phyloP scores from a whole-genome alignment of 2,797 vertebrate genomes.

The Odontamblyopus rebecca region DNA sequence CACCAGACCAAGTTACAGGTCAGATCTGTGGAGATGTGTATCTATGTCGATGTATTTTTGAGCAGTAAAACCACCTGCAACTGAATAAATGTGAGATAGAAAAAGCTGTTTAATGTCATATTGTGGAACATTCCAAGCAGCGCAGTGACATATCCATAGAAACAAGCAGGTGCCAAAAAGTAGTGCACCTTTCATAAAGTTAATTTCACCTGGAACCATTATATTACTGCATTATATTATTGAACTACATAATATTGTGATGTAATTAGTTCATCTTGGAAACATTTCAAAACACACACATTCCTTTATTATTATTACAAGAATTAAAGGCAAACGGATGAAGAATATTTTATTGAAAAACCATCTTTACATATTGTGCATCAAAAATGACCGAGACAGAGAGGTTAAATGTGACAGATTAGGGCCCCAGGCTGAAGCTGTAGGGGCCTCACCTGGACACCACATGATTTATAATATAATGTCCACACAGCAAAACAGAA shows the following conservation, averaged over 20 bases:
- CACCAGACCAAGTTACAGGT: too few species aligned
- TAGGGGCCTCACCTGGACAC: slow-evolving; percentile 55
- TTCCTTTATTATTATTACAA: not conserved
- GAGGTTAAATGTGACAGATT: slow-evolving; percentile 40
- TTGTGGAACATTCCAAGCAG: not conserved
- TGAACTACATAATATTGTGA: not conserved
- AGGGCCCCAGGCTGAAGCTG: slow-evolving; percentile 26
- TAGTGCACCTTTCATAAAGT: too few species aligned
- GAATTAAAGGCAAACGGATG: slow-evolving; percentile 5
- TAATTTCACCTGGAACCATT: not conserved
- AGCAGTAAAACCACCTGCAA: too few species aligned
- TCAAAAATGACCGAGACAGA: slow-evolving; percentile 31
- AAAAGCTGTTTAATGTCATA: too few species aligned
- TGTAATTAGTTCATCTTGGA: too few species aligned
- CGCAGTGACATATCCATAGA: too few species aligned
- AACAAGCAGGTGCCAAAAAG: too few species aligned
- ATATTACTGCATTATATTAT: not conserved
- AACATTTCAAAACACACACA: not conserved
- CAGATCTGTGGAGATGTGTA: too few species aligned
- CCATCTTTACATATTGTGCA: slow-evolving; percentile 37
- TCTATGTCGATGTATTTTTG: too few species aligned
- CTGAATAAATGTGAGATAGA: too few species aligned
- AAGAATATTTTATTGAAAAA: slow-evolving; percentile 58
- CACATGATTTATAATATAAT: slow-evolving; percentile 10
- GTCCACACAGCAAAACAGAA: not conserved